Evolutionary conservation across 2,888 invertebrate genomes (phyloP).

Genomic region (Polyploca ridens): DNA sequence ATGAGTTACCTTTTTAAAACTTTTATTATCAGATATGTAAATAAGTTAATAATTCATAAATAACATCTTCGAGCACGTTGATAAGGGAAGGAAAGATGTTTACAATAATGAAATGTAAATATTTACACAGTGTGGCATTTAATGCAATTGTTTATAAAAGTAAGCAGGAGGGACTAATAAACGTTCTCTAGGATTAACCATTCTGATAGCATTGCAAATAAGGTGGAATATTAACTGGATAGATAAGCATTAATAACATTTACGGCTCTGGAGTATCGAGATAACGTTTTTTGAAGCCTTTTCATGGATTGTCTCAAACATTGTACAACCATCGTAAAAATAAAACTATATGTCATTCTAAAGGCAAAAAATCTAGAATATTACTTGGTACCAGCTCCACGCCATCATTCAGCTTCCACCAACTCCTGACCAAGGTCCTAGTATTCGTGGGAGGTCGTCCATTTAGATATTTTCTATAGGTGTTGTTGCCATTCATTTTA

Average conservation of each 20-base stretch:
- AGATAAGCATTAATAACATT: neutral
- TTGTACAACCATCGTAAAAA: too few species aligned
- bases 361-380: neutral
- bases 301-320: neutral
- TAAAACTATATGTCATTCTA: too few species aligned
- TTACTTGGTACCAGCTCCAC: too few species aligned
- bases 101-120: constrained; percentile 40
- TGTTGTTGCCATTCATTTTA: neutral
- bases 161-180: neutral
- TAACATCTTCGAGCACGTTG: constrained; percentile 23
- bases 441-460: neutral
- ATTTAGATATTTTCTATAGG: neutral
- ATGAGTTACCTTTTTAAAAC: constrained; percentile 16
- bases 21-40: constrained; percentile 4
- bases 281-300: neutral
- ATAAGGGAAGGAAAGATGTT: constrained; percentile 42
- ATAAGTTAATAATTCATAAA: constrained; percentile 17
- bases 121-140: constrained; percentile 16
- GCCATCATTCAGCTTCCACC: too few species aligned
- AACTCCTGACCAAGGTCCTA: neutral
- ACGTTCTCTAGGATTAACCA: neutral
- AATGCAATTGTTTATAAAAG: constrained; percentile 2
- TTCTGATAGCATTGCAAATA: neutral
- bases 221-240: neutral
- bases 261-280: neutral